Conservation (phyloP, 2,888 invertebrate genomes). For the Habrosyne pyritoides region DNA sequence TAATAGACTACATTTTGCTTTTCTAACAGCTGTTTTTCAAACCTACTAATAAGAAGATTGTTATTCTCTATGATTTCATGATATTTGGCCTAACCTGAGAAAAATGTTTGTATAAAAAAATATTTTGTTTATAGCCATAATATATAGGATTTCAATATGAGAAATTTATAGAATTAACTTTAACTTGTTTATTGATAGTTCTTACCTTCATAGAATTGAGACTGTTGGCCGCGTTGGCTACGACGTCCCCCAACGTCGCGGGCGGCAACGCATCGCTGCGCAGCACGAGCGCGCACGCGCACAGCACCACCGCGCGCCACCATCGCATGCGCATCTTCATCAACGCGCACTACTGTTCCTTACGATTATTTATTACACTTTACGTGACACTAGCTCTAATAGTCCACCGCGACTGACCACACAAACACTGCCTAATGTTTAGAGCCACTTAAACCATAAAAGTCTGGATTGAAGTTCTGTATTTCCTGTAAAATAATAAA, state of each 20-base stretch:
- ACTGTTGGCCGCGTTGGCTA: constrained; percentile 75
- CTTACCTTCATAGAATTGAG: constrained; percentile 80
- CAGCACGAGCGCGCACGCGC: constrained; percentile 59
- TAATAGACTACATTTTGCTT: not conserved
- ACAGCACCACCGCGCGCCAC: constrained; percentile 59
- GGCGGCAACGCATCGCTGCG: constrained; percentile 70
- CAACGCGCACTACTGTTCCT: not conserved
- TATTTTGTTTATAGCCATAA: too few species aligned
- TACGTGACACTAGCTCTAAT: not conserved
- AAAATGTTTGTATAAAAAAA: too few species aligned
- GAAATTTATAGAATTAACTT: too few species aligned
- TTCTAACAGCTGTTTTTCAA: too few species aligned
- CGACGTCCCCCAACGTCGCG: constrained; percentile 76
- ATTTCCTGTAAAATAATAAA: not conserved
- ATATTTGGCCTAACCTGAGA: too few species aligned
- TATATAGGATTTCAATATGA: too few species aligned
- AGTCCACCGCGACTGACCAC: not conserved
- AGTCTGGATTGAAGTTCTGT: not conserved
- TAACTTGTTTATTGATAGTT: not conserved
- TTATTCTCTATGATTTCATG: too few species aligned
- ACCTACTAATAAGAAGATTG: too few species aligned
- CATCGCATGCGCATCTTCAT: constrained; percentile 63
- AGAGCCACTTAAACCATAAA: not conserved
- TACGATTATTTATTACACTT: not conserved
- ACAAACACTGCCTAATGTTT: not conserved